Evolutionary conservation across 1,140 invertebrate genomes (phyloP), one percentile per base, ranked within the genome.

Genomic region (Drosophila obscura): DNA sequence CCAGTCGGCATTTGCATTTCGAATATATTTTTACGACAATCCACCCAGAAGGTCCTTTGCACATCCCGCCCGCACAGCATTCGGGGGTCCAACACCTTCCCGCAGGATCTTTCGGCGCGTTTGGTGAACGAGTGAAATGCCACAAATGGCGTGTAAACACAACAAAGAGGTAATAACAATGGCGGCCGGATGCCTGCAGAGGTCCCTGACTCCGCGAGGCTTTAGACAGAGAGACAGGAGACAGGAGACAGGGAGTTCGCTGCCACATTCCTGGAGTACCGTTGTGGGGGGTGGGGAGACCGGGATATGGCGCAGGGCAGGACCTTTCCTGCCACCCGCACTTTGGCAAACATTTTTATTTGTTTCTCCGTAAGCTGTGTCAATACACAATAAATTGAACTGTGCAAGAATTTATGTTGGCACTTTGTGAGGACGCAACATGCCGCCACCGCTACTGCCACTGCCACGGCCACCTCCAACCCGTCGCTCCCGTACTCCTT

Each of bases 111-210:
- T 50, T 7, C 5, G 49, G 50, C 50, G 13, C 56, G 19, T 43
- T 28, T 19, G 16, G 51, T 48, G 43, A 51, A 67, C 45, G 83
- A 77, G 78, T 75, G 78, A 44, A 87, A 88, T 87, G 67, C 83
- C 83, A 61, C 83, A 87, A 87, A 88, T 87, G 83, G 83, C 63
- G 83, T 88, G 83, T 83, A 83, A 87, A 87, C 83, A 87, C 83
- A 87, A 79, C 83, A 87, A 88, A 87, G 83, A 87, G 83, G 83
- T 87, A 88, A 87, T 87, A 88, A 87, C 83, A 88, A 88, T 83
- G 73, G 72, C 73, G 60, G 67, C 59, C 69, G 58, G 59, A 50
- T 62, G 58, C 80, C 73, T 74, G 61, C 64, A 49, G 51, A 71
- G 65, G 67, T 71, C 67, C 45, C 64, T 53, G 75, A 46, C 48